Evolutionary conservation across 1,140 invertebrate species (phyloP), one percentile per base, ranked within the genome.

Genomic region (Metopolophium dirhodum): DNA sequence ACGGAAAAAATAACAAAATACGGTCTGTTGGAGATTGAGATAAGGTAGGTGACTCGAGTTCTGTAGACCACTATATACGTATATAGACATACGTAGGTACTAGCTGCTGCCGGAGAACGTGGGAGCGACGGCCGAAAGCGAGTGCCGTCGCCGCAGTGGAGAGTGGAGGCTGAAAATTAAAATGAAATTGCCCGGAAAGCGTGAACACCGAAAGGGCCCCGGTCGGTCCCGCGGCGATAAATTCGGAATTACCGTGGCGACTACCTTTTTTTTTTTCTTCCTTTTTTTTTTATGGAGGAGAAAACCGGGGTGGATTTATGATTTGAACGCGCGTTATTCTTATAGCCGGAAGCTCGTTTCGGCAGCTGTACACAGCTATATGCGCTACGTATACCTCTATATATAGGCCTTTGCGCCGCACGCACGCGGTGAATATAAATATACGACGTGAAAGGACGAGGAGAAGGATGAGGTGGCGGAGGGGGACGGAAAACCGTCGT

Each of bases 121-220:
- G 61, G 61, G 61, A 4, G 61, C 30, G n/a, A 68, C 61, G 61
- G 26, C 30, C 57, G 57, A 11, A 26, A 35, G 85, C 85, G 30
- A 77, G n/a, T 77, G 61, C 61, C 61, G 61, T 30, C 61, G 41
- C 22, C 7, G 41, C 22, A 41, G 83, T 11, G 23, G 83, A 45
- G 37, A 45, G 26, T 9, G 37, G 37, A 41, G 57, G 57, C 18
- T 41, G 90, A 61, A 91, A 91, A 91, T 77, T 91, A 91, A 91
- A 91, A 91, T 77, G 35, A 91, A 91, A 91, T 91, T 91, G 90
- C 90, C 90, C 57, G 90, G 90, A 91, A 91, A 91, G 57, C 90
- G 90, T 91, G 57, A 91, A 91, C 61, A 77, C 90, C 90, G 90
- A 91, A 91, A 77, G 90, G 89, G 23, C 54, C 90, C 35, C 89